phyloP scores from a whole-genome alignment of 1,140 invertebrate species.

The Chymomyza costata region DNA sequence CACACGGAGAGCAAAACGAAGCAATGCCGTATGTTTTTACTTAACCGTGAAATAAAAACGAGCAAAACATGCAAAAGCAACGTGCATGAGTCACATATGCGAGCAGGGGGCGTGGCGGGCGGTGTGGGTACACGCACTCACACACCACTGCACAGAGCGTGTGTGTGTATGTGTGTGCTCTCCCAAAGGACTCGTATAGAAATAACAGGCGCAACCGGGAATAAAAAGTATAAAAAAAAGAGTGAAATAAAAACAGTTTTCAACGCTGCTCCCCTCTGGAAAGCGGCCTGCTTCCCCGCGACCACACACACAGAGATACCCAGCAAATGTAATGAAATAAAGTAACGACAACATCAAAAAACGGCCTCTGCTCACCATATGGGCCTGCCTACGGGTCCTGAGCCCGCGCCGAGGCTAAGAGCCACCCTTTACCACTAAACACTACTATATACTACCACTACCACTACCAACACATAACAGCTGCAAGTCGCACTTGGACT shows the following conservation, averaged over 20 bases:
- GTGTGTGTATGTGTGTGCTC: too few relatives aligned
- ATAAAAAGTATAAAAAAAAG: conserved; percentile 7
- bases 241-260: neutral
- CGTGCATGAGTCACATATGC: conserved; percentile 10
- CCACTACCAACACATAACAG: neutral
- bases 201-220: conserved; percentile 34
- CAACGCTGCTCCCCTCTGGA: neutral
- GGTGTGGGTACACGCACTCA: too few relatives aligned
- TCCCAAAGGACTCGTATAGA: conserved; percentile 43
- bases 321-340: conserved; percentile 42
- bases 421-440: neutral
- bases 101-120: too few relatives aligned
- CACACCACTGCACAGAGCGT: too few relatives aligned
- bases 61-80: conserved; percentile 30
- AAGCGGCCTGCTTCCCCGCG: conserved; percentile 1
- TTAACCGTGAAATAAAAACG: conserved; percentile 51
- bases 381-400: too few relatives aligned
- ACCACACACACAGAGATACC: conserved; percentile 1
- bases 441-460: neutral
- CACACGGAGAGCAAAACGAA: neutral
- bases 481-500: neutral
- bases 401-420: neutral
- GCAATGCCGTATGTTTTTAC: conserved; percentile 48
- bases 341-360: conserved; percentile 27
- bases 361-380: neutral